Percentiles rank a stretch among this genome's conserved stretches.
Conservation (phyloP, 2,113 vertebrate genomes). For the Anarrhichthys ocellatus region DNA sequence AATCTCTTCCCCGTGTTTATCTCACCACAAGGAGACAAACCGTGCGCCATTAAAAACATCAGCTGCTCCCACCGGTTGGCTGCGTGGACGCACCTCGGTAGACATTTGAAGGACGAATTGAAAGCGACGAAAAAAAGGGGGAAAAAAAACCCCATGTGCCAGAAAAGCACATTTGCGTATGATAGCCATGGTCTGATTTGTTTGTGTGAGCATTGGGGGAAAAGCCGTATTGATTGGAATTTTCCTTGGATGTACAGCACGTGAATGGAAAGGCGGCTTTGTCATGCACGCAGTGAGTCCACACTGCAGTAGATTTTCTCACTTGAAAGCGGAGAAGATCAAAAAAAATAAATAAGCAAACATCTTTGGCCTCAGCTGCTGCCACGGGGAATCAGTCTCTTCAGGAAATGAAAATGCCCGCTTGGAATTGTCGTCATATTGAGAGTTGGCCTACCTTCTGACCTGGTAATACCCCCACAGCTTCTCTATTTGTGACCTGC, state of each 20-base stretch:
- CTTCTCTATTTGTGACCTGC: conserved; percentile 78
- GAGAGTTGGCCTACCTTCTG: conserved; percentile 78
- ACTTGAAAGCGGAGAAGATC: conserved; percentile 50
- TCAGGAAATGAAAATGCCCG: conserved; percentile 84
- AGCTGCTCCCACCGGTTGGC: conserved; percentile 75
- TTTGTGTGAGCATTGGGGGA: conserved; percentile 11
- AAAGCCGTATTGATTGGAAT: conserved; percentile 46
- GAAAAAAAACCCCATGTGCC: neutral
- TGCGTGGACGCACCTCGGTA: conserved; percentile 67
- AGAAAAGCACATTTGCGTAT: conserved; percentile 51
- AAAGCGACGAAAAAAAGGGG: conserved; percentile 28
- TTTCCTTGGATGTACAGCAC: neutral
- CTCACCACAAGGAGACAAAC: conserved; percentile 80
- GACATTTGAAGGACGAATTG: conserved; percentile 81
- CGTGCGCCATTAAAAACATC: conserved; percentile 81
- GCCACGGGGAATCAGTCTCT: conserved; percentile 67
- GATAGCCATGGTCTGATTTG: conserved; percentile 44
- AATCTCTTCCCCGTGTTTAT: conserved; percentile 81
- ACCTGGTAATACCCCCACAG: conserved; percentile 80
- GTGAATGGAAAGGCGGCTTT: conserved; percentile 13
- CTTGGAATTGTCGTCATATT: conserved; percentile 81
- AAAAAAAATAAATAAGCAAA: conserved; percentile 66
- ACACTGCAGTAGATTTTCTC: conserved; percentile 24
- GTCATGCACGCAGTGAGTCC: conserved; percentile 18
- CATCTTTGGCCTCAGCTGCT: conserved; percentile 66